Evolutionary conservation across 2,797 vertebrate genomes (phyloP).

Genomic region (Telmatherina bonti): DNA sequence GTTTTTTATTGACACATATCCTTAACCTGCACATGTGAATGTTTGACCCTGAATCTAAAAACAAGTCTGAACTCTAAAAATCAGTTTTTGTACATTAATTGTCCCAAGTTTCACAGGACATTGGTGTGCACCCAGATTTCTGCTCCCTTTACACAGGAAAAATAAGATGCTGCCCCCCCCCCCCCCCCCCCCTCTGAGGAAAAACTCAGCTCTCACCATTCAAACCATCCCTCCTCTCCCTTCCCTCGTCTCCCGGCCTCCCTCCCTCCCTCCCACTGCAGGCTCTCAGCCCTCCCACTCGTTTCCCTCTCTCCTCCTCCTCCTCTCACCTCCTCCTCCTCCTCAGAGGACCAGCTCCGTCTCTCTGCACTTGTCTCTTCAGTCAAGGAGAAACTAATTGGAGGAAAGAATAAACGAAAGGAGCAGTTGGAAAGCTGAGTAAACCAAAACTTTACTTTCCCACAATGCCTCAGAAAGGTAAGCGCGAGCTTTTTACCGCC

Average conservation of each 20-base stretch:
- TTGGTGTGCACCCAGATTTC: no score
- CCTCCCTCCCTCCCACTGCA: conserved; percentile 9
- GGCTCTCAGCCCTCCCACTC: conserved; percentile 35
- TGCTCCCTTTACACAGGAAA: no score
- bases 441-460: conserved; percentile 75
- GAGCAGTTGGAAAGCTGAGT: conserved; percentile 89
- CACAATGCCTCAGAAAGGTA: conserved; percentile 93
- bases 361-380: conserved; percentile 74
- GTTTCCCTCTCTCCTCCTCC: conserved; percentile 76
- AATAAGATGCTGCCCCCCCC: no score
- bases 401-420: conserved; percentile 77
- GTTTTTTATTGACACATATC: no score
- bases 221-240: neutral
- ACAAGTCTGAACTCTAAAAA: no score
- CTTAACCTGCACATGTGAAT: no score
- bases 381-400: conserved; percentile 82
- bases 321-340: conserved; percentile 65
- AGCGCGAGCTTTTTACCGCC: conserved; percentile 56
- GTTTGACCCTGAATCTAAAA: no score
- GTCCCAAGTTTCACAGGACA: no score
- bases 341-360: conserved; percentile 84
- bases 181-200: no score
- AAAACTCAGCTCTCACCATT: neutral
- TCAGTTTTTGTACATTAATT: no score
- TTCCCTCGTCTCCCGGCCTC: conserved; percentile 9